Evolutionary conservation across 2,113 vertebrate genomes (phyloP).

Genomic region (Murina feae): DNA sequence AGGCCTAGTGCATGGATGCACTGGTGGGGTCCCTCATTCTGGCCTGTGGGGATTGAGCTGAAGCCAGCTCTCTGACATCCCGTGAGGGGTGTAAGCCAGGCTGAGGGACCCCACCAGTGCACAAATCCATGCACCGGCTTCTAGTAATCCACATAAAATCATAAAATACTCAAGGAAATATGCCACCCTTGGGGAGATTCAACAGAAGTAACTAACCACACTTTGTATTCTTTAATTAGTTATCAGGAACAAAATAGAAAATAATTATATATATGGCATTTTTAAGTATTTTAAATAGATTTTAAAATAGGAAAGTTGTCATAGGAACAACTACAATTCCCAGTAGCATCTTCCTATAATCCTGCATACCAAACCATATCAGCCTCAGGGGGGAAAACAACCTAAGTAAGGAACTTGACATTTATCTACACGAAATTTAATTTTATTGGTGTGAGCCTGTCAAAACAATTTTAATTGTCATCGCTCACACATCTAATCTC

Average conservation of each 20-base stretch:
- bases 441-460: neutral
- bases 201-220: neutral
- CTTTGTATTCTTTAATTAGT: neutral
- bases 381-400: neutral
- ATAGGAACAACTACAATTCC: neutral
- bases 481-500: neutral
- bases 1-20: no score
- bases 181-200: neutral
- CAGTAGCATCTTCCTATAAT: neutral
- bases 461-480: conserved; percentile 14
- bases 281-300: neutral
- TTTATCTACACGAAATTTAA: neutral
- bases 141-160: neutral
- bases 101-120: no score
- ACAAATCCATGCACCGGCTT: no score
- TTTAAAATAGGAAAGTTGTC: neutral
- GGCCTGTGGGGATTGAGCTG: no score
- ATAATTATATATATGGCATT: neutral
- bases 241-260: neutral
- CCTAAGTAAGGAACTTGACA: neutral
- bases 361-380: neutral
- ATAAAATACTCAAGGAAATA: neutral
- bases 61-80: no score
- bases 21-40: no score
- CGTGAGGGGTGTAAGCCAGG: no score